A percentile compares a stretch with the other conserved stretches of the same genome.
Evolutionary conservation across 2,888 invertebrate species (phyloP).

Genomic region (Eupeodes luniger): DNA sequence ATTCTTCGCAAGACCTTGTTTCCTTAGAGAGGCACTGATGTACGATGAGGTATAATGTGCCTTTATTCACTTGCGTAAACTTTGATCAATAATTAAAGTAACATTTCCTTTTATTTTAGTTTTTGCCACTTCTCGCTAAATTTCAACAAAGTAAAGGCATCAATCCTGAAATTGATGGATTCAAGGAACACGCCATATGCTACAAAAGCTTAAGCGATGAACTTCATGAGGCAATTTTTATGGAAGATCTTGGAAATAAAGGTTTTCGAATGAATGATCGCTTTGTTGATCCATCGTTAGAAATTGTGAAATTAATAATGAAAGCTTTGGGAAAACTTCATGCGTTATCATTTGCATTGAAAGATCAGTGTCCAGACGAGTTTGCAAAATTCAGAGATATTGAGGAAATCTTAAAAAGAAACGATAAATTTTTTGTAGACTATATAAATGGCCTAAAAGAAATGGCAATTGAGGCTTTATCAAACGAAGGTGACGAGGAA

Average conservation of each 20-base stretch:
- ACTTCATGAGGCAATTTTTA: conserved; percentile 83
- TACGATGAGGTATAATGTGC: conserved; percentile 78
- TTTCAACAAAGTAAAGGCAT: conserved; percentile 80
- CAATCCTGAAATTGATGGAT: conserved; percentile 72
- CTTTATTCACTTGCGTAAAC: background rate
- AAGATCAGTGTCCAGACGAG: conserved; percentile 79
- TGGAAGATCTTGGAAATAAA: conserved; percentile 84
- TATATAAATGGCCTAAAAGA: conserved; percentile 79
- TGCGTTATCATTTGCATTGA: conserved; percentile 84
- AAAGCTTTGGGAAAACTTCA: conserved; percentile 84
- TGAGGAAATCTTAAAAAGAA: conserved; percentile 79
- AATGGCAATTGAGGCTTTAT: conserved; percentile 77
- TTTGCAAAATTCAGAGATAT: conserved; percentile 77
- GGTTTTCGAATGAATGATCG: conserved; percentile 84
- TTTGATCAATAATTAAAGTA: background rate
- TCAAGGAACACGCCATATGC: conserved; percentile 79
- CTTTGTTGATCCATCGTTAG: conserved; percentile 81
- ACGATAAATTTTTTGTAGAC: conserved; percentile 77
- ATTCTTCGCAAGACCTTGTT: conserved; percentile 80
- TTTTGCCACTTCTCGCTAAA: conserved; percentile 78
- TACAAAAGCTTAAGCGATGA: conserved; percentile 80
- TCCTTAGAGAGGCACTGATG: conserved; percentile 80
- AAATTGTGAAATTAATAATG: conserved; percentile 83
- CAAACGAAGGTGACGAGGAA: conserved; percentile 60
- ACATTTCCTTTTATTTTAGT: conserved; percentile 60